Evolutionary conservation across 2,888 invertebrate genomes (phyloP).

Genomic region (Rhingia campestris): DNA sequence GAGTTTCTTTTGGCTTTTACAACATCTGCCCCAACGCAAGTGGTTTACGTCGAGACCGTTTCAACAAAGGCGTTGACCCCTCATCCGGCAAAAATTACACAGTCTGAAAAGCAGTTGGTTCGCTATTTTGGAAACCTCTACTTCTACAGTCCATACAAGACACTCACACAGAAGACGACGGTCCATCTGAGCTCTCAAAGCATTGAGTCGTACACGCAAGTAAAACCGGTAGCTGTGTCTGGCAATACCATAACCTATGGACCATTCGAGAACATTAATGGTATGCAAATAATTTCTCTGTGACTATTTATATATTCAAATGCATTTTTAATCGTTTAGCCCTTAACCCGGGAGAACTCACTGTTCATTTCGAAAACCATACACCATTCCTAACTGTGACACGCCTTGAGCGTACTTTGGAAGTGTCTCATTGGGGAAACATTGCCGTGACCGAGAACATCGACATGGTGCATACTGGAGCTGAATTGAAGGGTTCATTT

Average conservation of each 20-base stretch:
- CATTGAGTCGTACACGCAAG: slow-evolving; percentile 91
- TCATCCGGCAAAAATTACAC: slow-evolving; percentile 93
- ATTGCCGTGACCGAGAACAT: slow-evolving; percentile 98
- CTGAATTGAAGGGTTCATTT: slow-evolving; percentile 95
- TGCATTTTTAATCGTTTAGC: slow-evolving; percentile 77
- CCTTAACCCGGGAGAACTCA: slow-evolving; percentile 86
- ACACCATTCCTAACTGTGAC: slow-evolving; percentile 97
- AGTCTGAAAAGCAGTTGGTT: slow-evolving; percentile 96
- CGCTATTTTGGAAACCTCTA: slow-evolving; percentile 93
- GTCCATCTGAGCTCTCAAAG: slow-evolving; percentile 90
- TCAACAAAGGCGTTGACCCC: slow-evolving; percentile 90
- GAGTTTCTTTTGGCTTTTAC: slow-evolving; percentile 85
- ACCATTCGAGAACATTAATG: slow-evolving; percentile 89
- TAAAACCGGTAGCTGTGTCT: slow-evolving; percentile 90
- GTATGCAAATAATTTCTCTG: slow-evolving; percentile 79
- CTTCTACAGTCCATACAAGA: slow-evolving; percentile 91
- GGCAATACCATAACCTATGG: slow-evolving; percentile 95
- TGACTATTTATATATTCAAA: neutral
- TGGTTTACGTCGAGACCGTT: slow-evolving; percentile 86
- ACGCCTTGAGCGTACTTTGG: slow-evolving; percentile 92
- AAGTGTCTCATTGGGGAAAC: slow-evolving; percentile 99
- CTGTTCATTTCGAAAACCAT: slow-evolving; percentile 97
- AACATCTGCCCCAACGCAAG: slow-evolving; percentile 77
- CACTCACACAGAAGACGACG: slow-evolving; percentile 91
- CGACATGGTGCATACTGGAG: slow-evolving; percentile 96